Evolutionary conservation across 1,140 invertebrate species (phyloP), one percentile per base, ranked within the genome.

Genomic region (Drosophila virilis): DNA sequence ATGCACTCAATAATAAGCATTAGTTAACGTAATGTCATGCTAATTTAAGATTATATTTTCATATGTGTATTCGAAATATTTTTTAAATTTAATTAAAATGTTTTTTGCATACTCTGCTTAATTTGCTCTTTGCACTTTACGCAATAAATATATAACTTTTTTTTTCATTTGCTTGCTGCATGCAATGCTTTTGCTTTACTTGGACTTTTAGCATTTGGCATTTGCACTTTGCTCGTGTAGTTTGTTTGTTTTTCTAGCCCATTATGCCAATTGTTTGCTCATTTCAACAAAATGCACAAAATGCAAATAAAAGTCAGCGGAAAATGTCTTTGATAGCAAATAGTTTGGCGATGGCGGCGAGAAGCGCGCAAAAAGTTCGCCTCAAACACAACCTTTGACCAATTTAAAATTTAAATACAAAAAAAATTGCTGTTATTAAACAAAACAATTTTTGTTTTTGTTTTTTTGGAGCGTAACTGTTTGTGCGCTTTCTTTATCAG

Each of bases 261-360:
- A 72, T 78, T 78, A 68, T 69, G 64, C 82, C 81, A 78, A 85
- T 85, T 85, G 81, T 85, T 85, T 80, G 81, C 81, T 77, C 70
- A 84, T 79, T 83, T 84, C 35, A 65, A 38, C 66, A 79, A 68
- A 71, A 66, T 73, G 80, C 69, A 74, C 61, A 79, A 77, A 81
- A 77, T 81, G 78, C 78, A 76, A 59, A 68, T 70, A 74, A 81
- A 74, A 77, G 67, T 64, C 67, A 73, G 66, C 65, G 62, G 59
- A 80, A 72, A 85, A 72, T 85, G 81, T 80, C 74, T 85, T 81
- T 85, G 70, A 68, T 62, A 72, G 70, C 73, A 33, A 70, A 58
- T 67, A 32, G 10, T 67, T 42, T 46, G 9, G 55, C 65, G 13
- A 22, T 68, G 65, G 35, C 46, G 33, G 65, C 46, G 48, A 61